Conservation (phyloP, 2,888 invertebrate genomes). For the Ditylenchus weischeri region DNA sequence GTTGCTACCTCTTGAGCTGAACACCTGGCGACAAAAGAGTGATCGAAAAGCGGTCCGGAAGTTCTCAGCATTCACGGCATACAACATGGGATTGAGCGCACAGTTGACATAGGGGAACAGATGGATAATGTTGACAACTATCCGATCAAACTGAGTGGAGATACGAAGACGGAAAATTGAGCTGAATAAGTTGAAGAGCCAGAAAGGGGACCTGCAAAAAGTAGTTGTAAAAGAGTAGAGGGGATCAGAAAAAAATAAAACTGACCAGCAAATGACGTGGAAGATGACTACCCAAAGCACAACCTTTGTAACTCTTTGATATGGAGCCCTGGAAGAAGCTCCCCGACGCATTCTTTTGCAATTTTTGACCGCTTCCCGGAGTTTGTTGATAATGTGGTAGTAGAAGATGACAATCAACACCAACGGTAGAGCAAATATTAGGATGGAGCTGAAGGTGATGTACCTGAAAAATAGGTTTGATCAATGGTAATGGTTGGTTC, state of each 20-base stretch:
- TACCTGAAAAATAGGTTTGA: slow-evolving; percentile 43
- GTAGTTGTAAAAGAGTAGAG: background rate
- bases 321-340: slow-evolving; percentile 46
- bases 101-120: slow-evolving; percentile 57
- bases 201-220: slow-evolving; percentile 51
- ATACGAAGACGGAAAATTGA: slow-evolving; percentile 50
- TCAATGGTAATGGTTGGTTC: background rate
- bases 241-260: background rate
- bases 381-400: slow-evolving; percentile 55
- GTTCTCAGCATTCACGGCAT: slow-evolving; percentile 54
- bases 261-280: slow-evolving; percentile 55
- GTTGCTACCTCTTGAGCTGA: background rate
- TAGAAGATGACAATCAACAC: slow-evolving; percentile 54
- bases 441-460: slow-evolving; percentile 51
- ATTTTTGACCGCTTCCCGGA: slow-evolving; percentile 50
- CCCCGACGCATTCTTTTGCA: slow-evolving; percentile 46
- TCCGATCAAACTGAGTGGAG: slow-evolving; percentile 50
- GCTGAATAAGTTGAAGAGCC: slow-evolving; percentile 56
- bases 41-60: slow-evolving; percentile 54
- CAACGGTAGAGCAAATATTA: slow-evolving; percentile 55
- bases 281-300: slow-evolving; percentile 57
- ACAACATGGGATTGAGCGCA: slow-evolving; percentile 56
- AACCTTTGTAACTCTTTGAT: slow-evolving; percentile 55
- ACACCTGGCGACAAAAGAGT: slow-evolving; percentile 31
- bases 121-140: slow-evolving; percentile 56